Percentiles rank a stretch among this genome's conserved stretches.
Evolutionary conservation across 2,888 invertebrate species (phyloP).

Genomic region (Yponomeuta cagnagella): DNA sequence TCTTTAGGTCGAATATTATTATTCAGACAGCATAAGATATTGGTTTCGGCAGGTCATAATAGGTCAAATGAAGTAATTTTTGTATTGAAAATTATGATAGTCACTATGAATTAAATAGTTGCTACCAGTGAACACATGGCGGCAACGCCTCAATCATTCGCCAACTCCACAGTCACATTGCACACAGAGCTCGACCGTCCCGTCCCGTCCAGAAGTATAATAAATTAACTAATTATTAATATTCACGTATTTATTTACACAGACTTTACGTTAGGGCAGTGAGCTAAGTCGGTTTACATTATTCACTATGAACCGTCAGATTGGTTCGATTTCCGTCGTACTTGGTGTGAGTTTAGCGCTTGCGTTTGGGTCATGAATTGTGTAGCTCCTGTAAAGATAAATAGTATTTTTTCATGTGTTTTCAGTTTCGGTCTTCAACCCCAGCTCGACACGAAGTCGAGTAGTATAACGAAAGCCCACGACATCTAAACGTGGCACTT

Average conservation of each 20-base stretch:
- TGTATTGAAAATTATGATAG: neutral
- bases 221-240: conserved; percentile 10
- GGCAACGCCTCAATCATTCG: conserved; percentile 4
- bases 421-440: neutral
- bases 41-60: neutral
- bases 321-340: conserved; percentile 66
- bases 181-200: neutral
- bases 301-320: conserved; percentile 64
- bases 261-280: conserved; percentile 11
- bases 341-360: conserved; percentile 59
- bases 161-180: conserved; percentile 5
- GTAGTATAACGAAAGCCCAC: neutral
- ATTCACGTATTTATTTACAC: conserved; percentile 5
- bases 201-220: neutral
- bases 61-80: neutral
- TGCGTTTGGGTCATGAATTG: conserved; percentile 66
- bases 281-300: neutral
- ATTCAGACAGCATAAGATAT: neutral
- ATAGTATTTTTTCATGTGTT: neutral
- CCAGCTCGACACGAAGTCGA: neutral
- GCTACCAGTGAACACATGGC: conserved; percentile 12
- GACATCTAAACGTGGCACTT: too few relatives aligned
- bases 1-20: neutral
- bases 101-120: conserved; percentile 14
- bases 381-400: conserved; percentile 47